phyloP scores from a whole-genome alignment of 2,888 invertebrate genomes.

The Drosophila ezoana region DNA sequence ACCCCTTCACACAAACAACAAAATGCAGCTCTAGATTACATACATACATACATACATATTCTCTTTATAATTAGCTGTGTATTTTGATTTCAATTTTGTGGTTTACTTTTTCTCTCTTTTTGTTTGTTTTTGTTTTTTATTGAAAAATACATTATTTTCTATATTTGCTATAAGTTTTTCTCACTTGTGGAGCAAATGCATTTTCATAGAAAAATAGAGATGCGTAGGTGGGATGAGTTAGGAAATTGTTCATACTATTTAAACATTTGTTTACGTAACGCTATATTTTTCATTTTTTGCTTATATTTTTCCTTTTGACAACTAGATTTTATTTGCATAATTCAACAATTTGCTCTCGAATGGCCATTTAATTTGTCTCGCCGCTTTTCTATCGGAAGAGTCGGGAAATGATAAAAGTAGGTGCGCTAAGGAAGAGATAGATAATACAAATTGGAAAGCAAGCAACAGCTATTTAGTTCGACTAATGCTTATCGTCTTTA shows the following conservation, averaged over 20 bases:
- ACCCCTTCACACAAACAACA: constrained; percentile 41
- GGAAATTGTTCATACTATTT: constrained; percentile 78
- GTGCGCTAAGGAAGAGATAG: constrained; percentile 23
- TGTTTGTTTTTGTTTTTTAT: constrained; percentile 50
- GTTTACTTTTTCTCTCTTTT: constrained; percentile 31
- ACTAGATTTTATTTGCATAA: constrained; percentile 36
- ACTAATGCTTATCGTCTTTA: constrained; percentile 57
- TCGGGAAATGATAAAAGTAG: constrained; percentile 6
- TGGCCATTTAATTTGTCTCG: constrained; percentile 22
- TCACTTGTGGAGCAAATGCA: constrained; percentile 69
- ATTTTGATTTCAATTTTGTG: constrained; percentile 49
- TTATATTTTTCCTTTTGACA: constrained; percentile 44
- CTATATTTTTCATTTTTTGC: constrained; percentile 34
- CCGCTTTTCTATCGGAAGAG: constrained; percentile 4
- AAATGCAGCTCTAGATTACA: constrained; percentile 71
- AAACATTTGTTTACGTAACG: constrained; percentile 57
- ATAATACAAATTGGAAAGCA: constrained; percentile 35
- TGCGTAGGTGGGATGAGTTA: constrained; percentile 84
- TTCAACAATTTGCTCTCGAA: constrained; percentile 53
- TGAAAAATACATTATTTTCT: constrained; percentile 56
- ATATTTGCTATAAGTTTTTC: constrained; percentile 49
- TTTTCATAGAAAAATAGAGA: constrained; percentile 84
- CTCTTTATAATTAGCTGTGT: constrained; percentile 44
- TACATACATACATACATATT: constrained; percentile 24
- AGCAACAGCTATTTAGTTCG: constrained; percentile 36